Base-by-base conservation (phyloP, 2,888 invertebrate genomes). In the Helobdella robusta region DNA sequence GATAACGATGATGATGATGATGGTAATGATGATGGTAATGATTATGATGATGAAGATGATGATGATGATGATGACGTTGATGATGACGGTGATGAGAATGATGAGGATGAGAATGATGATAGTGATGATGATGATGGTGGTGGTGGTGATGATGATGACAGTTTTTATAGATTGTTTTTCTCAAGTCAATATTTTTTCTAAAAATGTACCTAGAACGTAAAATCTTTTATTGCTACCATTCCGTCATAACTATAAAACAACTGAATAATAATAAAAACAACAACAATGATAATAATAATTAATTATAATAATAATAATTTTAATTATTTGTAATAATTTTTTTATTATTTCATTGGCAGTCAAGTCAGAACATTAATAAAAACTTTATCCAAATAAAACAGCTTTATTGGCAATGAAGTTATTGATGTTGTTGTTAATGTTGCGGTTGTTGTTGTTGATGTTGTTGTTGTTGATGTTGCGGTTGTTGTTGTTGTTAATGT, bases 121-220 rank as follows among this genome's bases (percentile, higher is more conserved):
- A n/a, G n/a, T 40, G 44, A 40, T n/a, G 44, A 40, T n/a, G 44
- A 40, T n/a, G 44, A 40, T 40, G 44, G 44, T 40, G 44, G 44
- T 40, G 44, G 44, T 40, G 44, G 44, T 40, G 44, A 40, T 40
- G 44, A 40, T 40, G 44, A 40, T 40, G 44, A 40, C 11, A 40
- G 11, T 15, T 40, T 40, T 40, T 15, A 15, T 15, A 15, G 11
- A 15, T 40, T 40, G 44, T 40, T 15, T 11, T 40, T 40, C n/a
- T 40, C n/a, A n/a, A n/a, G n/a, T n/a, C n/a, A n/a, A n/a, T n/a
- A n/a, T n/a, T n/a, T n/a, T n/a, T n/a, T n/a, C n/a, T n/a, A n/a
- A n/a, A n/a, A n/a, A n/a, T n/a, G n/a, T n/a, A n/a, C n/a, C n/a
- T n/a, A n/a, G n/a, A n/a, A n/a, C n/a, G n/a, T n/a, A n/a, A n/a